These are phyloP conservation scores for Monomorium pharaonis DNA, from an alignment of 1,140 invertebrate species.

Conservation along the genomic window DNA sequence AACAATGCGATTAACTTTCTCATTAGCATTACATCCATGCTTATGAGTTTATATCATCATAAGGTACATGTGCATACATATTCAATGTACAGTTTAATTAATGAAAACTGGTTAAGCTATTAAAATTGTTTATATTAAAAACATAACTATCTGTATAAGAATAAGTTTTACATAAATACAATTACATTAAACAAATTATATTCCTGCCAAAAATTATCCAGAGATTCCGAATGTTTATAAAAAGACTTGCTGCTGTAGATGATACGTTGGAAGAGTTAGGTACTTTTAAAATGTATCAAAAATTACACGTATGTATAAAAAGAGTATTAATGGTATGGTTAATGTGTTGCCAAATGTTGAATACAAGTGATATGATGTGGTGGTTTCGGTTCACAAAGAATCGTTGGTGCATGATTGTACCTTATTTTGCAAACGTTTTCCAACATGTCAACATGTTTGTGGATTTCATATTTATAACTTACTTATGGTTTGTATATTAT, in stretches of 20 bases:
- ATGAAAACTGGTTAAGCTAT: no score
- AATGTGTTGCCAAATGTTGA: background rate
- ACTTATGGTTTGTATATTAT: background rate
- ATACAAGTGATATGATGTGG: background rate
- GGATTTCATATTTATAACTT: background rate
- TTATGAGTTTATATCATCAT: background rate
- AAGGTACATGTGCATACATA: background rate
- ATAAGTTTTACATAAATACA: background rate
- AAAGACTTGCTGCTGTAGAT: conserved; percentile 22
- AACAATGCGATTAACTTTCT: no score
- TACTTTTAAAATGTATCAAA: conserved; percentile 10
- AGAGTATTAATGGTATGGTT: background rate
- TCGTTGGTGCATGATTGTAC: background rate
- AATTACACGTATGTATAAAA: background rate
- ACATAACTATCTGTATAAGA: background rate
- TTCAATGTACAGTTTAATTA: background rate
- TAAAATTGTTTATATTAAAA: background rate
- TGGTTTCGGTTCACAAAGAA: background rate
- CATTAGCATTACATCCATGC: background rate
- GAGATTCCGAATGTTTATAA: conserved; percentile 14
- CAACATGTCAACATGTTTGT: background rate
- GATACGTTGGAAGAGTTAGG: conserved; percentile 31
- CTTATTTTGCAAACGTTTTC: background rate
- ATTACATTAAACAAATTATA: background rate
- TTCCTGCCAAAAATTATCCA: background rate